phyloP scores from a whole-genome alignment of 2,888 invertebrate genomes.

The Aplocera efformata region DNA sequence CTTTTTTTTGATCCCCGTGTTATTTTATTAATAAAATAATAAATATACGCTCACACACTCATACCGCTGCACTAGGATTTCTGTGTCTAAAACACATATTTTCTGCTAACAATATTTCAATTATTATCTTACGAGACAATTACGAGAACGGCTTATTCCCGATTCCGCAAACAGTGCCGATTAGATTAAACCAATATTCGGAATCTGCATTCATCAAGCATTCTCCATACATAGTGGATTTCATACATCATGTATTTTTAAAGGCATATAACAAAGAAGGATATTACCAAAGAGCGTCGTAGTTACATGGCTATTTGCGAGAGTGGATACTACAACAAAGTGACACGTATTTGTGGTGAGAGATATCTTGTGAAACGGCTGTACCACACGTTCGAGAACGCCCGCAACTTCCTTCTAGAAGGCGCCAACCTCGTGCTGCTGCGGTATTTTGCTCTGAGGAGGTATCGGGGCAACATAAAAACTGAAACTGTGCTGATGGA shows the following conservation, averaged over 20 bases:
- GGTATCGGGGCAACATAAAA: conserved; percentile 77
- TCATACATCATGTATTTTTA: conserved; percentile 1
- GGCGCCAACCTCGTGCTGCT: conserved; percentile 82
- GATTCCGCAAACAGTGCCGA: no score
- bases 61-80: no score
- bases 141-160: no score
- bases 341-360: conserved; percentile 69
- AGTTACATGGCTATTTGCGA: conserved; percentile 78
- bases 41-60: no score
- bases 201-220: no score
- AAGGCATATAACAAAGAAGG: conserved; percentile 66
- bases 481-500: conserved; percentile 80
- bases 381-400: conserved; percentile 72
- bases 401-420: conserved; percentile 80
- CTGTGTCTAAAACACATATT: no score
- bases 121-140: no score
- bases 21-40: no score
- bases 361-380: conserved; percentile 64
- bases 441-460: conserved; percentile 79
- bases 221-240: background rate
- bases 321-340: conserved; percentile 77
- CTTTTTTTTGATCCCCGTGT: no score
- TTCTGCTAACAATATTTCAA: no score
- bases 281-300: conserved; percentile 70
- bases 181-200: no score